Evolutionary conservation across 2,797 vertebrate species (phyloP).

Genomic region (Serranus cabrilla): DNA sequence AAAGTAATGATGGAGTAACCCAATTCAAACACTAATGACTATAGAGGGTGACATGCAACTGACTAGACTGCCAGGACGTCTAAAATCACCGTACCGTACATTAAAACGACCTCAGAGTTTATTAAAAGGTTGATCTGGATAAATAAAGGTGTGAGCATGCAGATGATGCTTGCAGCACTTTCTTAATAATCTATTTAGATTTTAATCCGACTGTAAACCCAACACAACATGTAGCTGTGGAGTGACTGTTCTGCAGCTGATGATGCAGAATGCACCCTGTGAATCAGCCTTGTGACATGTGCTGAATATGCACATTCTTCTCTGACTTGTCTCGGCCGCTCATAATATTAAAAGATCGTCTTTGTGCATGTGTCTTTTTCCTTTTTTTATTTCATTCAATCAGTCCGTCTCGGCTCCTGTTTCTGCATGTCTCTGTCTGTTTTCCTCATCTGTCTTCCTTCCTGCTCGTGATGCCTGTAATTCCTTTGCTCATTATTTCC

Average conservation of each 20-base stretch:
- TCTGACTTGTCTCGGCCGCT: slow-evolving; percentile 42
- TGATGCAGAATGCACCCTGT: slow-evolving; percentile 51
- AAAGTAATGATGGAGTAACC: not conserved
- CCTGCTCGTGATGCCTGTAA: slow-evolving; percentile 22
- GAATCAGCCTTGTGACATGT: slow-evolving; percentile 53
- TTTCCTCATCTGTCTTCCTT: slow-evolving; percentile 60
- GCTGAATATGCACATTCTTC: slow-evolving; percentile 74
- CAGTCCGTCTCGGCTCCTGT: slow-evolving; percentile 21
- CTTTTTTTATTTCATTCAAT: slow-evolving; percentile 19
- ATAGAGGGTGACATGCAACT: not conserved
- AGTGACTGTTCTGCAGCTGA: slow-evolving; percentile 14
- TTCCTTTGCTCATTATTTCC: slow-evolving; percentile 14
- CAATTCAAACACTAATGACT: not conserved
- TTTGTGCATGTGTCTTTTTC: slow-evolving; percentile 22
- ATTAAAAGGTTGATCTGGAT: not conserved
- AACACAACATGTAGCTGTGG: not conserved
- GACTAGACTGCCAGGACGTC: not conserved
- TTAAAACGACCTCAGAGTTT: not conserved
- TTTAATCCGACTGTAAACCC: not conserved
- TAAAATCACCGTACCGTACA: not conserved
- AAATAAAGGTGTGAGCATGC: not conserved
- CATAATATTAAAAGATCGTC: slow-evolving; percentile 53
- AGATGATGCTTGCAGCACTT: slow-evolving; percentile 4
- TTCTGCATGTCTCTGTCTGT: slow-evolving; percentile 42
- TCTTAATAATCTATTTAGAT: not conserved